Evolutionary conservation across 2,888 invertebrate species (phyloP), one percentile per base, ranked within the genome.

Genomic region (Eretmocerus hayati): DNA sequence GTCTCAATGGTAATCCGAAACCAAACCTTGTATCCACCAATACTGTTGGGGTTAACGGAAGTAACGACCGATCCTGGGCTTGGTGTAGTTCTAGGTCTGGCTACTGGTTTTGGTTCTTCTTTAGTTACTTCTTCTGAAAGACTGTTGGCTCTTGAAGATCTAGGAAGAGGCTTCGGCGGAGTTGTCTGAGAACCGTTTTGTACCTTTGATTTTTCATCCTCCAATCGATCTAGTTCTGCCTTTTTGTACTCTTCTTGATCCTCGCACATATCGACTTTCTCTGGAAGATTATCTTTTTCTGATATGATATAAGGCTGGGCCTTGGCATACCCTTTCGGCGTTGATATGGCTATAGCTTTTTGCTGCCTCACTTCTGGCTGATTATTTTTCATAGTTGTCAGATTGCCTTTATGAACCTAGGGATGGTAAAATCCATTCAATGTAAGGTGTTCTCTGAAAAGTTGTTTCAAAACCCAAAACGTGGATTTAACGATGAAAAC

Each of bases 131-230:
- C 77, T 61, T 88, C 88, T 1, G 85, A 84, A 48, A 89, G 78
- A 13, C 88, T 83, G 61, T 80, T 80, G 35, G 81, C 77, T 60
- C 83, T 75, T 37, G 81, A 87, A 0, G 85, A 83, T 59, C 89
- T 77, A 1, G 90, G 89, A 72, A 89, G 74, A 13, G 90, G 89
- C 66, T 88, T 89, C 0, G 89, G 89, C 2, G 85, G 83, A 39
- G 81, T 76, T 1, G 73, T 63, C 5, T 72, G 74, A 0, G 64
- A 62, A 1, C 69, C 69, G 53, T 74, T 72, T 47, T 72, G 70
- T 47, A 67, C 61, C 48, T 68, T 70, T 4, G 44, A 56, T 45
- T 64, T 65, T 3, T 71, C 68, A 8, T 69, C 67, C 36, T 69
- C 67, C n/a, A 44, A 35, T 5, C 64, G 64, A 3, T 53, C 59